Percentiles rank a stretch among this genome's conserved stretches.
phyloP scores from a whole-genome alignment of 2,888 invertebrate species.

The Piscicola geometra region DNA sequence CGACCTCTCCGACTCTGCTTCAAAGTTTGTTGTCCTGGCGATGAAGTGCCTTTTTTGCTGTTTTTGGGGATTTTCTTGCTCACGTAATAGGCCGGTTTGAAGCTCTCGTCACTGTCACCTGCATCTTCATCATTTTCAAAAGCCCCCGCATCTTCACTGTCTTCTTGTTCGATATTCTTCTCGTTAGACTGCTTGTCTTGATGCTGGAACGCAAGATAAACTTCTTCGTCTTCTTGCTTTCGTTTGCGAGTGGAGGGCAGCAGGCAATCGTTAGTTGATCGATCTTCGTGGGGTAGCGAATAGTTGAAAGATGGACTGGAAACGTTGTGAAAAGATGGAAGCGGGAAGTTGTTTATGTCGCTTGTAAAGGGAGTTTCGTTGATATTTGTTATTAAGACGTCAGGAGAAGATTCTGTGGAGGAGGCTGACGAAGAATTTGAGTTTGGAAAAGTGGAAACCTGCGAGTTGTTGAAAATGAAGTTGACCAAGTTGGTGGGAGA shows the following conservation, averaged over 20 bases:
- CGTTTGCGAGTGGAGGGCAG: not conserved
- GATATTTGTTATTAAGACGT: not conserved
- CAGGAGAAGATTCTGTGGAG: not conserved
- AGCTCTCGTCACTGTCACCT: slow-evolving; percentile 30
- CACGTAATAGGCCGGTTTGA: slow-evolving; percentile 3
- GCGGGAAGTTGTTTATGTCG: not conserved
- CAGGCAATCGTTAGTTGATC: not conserved
- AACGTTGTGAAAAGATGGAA: not conserved
- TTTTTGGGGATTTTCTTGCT: slow-evolving; percentile 6
- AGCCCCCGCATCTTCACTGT: not conserved
- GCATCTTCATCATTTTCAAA: slow-evolving; percentile 15
- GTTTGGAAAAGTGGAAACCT: not conserved
- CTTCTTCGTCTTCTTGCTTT: not conserved
- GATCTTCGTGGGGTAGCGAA: not conserved
- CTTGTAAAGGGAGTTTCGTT: not conserved
- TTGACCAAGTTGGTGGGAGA: slow-evolving; percentile 7
- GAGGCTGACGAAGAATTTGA: not conserved
- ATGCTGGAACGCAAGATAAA: too few species aligned
- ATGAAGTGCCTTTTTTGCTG: not conserved
- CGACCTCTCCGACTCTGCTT: slow-evolving; percentile 10
- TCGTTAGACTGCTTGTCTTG: not conserved
- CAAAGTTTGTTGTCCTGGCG: not conserved
- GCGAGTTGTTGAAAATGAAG: slow-evolving; percentile 2
- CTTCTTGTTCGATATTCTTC: slow-evolving; percentile 7
- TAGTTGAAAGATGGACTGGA: too few species aligned